Percentiles rank a stretch among this genome's conserved stretches.
phyloP scores from a whole-genome alignment of 2,888 invertebrate genomes.

The Drosophila prolongata region DNA sequence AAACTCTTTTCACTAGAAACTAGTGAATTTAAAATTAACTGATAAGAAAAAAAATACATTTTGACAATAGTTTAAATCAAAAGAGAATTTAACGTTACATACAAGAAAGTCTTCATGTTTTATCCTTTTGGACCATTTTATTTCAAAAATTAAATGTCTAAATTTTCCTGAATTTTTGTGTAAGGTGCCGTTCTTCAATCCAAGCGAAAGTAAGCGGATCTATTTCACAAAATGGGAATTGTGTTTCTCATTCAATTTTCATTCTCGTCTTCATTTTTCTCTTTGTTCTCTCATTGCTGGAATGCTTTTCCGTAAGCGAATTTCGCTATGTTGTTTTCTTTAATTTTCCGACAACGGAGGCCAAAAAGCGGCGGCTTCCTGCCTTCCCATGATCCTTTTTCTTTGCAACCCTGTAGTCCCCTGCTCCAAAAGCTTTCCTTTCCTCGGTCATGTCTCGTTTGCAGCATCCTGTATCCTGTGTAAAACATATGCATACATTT shows the following conservation, averaged over 20 bases:
- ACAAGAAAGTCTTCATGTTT: too few relatives aligned
- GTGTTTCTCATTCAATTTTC: constrained; percentile 33
- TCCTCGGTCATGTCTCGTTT: constrained; percentile 27
- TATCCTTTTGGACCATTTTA: too few relatives aligned
- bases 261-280: constrained; percentile 9
- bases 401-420: background rate
- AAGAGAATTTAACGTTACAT: too few relatives aligned
- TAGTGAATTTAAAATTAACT: background rate
- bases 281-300: constrained; percentile 11
- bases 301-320: constrained; percentile 38
- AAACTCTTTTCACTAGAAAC: background rate
- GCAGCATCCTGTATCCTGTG: constrained; percentile 51
- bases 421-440: background rate
- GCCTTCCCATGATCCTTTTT: constrained; percentile 19
- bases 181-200: background rate
- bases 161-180: too few relatives aligned
- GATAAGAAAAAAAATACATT: background rate
- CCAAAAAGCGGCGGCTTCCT: constrained; percentile 43
- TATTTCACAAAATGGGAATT: constrained; percentile 30
- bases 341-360: constrained; percentile 50
- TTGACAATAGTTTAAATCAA: too few relatives aligned
- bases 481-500: constrained; percentile 74
- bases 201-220: constrained; percentile 38
- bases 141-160: too few relatives aligned
- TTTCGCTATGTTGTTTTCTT: constrained; percentile 44